Conservation (phyloP, 2,113 vertebrate genomes). For the Columba livia region DNA sequence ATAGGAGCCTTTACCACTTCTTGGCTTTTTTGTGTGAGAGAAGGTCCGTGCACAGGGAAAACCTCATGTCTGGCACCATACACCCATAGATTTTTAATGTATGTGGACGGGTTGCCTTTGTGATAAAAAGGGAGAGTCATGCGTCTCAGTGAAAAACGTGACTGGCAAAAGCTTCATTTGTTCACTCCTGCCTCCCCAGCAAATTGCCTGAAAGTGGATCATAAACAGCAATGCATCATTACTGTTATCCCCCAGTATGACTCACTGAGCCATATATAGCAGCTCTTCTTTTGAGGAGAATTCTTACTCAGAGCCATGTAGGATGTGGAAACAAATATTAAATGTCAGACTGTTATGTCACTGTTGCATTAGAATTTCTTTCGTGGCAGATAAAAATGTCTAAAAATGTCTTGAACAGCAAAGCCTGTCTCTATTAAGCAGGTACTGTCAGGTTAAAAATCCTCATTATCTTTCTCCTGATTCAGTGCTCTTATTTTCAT, state of each 20-base stretch:
- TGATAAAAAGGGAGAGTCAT: background rate
- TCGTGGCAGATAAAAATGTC: background rate
- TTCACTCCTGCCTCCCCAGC: background rate
- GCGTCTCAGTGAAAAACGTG: background rate
- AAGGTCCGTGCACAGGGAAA: background rate
- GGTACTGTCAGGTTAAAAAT: background rate
- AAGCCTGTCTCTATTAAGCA: background rate
- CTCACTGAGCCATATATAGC: constrained; percentile 59
- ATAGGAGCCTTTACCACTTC: background rate
- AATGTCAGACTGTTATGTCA: constrained; percentile 21
- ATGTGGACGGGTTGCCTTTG: background rate
- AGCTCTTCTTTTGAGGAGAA: constrained; percentile 35
- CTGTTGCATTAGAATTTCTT: constrained; percentile 32
- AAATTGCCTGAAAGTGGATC: constrained; percentile 47
- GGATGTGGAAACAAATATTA: constrained; percentile 19
- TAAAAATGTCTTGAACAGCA: background rate
- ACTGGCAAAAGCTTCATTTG: background rate
- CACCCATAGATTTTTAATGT: background rate
- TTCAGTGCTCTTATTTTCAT: background rate
- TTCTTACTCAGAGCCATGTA: constrained; percentile 54
- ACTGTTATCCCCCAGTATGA: constrained; percentile 26
- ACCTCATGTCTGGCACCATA: background rate
- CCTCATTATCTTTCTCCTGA: background rate
- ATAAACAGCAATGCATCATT: constrained; percentile 10
- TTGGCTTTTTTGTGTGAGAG: background rate